Base-by-base conservation (phyloP, 2,113 vertebrate genomes). In the Colossoma macropomum region DNA sequence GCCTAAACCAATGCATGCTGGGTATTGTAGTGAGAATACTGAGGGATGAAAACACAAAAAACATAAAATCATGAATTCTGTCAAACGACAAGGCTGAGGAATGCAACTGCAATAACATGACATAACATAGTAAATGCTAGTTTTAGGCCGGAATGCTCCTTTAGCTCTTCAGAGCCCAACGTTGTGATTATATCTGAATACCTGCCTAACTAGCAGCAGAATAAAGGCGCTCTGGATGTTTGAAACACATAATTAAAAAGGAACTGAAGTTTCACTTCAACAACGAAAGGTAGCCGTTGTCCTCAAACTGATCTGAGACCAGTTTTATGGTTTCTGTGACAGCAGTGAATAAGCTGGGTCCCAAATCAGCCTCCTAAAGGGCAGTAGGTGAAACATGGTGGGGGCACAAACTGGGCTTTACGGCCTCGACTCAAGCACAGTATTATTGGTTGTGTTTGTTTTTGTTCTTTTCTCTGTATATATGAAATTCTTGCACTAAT, bases 401-500 rank as follows among this genome's bases (percentile, higher is more conserved):
- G 71, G 27, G 34, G 81, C 81, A 76, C 27, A 34, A 72, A 87
- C 41, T 80, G 80, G 85, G 86, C 68, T 70, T 80, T 48, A 87
- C 54, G 80, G 66, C 72, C 83, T 56, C 79, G 62, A 68, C 85
- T 89, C 83, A 91, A 91, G 87, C 87, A 88, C 92, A 92, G 91
- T 91, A 91, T 94, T 93, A 87, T 88, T 84, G 82, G 80, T 78
- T 70, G 25, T 84, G 60, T 84, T 81, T 77, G 77, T 85, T 68
- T 65, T 45, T 56, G 84, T 86, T 84, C 78, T 85, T 77, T 81
- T 84, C 70, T 34, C 89, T 88, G 45, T 90, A 85, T 90, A 87
- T 91, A 80, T 90, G 87, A 88, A 87, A 88, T 81, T 77, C 89
- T 94, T 95, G 93, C 94, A 95, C 94, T 94, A 94, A 88, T 81